Percentiles rank a stretch among this genome's conserved stretches.
Evolutionary conservation across 2,797 vertebrate species (phyloP).

Genomic region (Anabacerthia variegaticeps): DNA sequence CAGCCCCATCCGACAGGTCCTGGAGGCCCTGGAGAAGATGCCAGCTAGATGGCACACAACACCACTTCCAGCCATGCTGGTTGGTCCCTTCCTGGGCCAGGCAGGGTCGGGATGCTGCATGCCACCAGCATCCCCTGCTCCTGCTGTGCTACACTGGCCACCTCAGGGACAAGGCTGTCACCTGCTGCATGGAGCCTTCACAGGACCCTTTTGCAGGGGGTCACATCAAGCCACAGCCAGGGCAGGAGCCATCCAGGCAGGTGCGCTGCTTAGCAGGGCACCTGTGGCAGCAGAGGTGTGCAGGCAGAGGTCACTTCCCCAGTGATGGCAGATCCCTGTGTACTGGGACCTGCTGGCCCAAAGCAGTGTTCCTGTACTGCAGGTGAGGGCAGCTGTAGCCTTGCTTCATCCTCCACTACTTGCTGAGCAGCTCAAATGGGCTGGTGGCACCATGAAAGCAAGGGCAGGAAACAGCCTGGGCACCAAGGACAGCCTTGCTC

Average conservation of each 20-base stretch:
- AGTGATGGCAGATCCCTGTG: fast-evolving
- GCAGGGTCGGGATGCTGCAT: neutral
- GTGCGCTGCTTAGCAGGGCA: neutral
- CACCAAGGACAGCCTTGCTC: fast-evolving
- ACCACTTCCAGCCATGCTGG: neutral
- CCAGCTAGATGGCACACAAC: neutral
- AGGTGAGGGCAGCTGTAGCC: neutral
- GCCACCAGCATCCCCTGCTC: neutral
- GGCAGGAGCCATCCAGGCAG: neutral
- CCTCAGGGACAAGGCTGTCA: fast-evolving
- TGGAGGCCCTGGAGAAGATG: neutral
- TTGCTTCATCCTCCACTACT: neutral
- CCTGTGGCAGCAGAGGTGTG: fast-evolving
- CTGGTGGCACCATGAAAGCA: neutral
- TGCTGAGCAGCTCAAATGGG: neutral
- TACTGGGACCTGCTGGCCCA: neutral
- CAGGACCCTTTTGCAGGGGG: neutral
- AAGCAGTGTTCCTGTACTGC: fast-evolving
- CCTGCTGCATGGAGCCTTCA: fast-evolving
- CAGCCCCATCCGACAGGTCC: neutral
- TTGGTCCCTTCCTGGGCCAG: neutral
- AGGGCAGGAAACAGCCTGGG: neutral
- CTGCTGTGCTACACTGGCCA: neutral
- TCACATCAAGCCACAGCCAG: neutral
- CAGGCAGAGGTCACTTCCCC: neutral